Base-by-base conservation (phyloP, 2,113 vertebrate genomes). In the Phrynosoma blainvillii region DNA sequence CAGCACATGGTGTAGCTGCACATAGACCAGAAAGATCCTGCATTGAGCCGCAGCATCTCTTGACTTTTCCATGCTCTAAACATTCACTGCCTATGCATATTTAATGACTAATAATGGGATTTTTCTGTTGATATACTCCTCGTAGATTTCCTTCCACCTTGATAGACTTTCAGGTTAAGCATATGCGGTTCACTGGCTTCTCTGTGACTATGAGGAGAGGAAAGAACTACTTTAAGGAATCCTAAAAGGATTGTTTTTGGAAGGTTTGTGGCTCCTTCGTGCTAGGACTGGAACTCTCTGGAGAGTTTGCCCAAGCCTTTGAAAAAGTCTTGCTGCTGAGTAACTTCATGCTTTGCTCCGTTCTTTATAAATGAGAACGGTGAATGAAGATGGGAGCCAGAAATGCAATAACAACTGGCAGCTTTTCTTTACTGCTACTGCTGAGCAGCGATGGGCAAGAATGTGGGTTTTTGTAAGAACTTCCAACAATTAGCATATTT, bases 101-200 rank as follows among this genome's bases (percentile, higher is more conserved):
- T 94, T 93, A 87, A 93, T 92, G 90, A 91, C 79, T 4, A 88
- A 20, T 93, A 93, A 95, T 95, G 93, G 83, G 70, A 90, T 95
- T 95, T 94, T 0, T 0, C 87, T 95, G 94, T 93, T 10, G 5
- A 94, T 92, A 62, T 14, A 88, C 47, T 0, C 1, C 86, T 93
- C 85, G 79, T 0, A 32, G 91, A 82, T 89, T 82, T 87, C 83
- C 78, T 95, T 92, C 93, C 91, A 84, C 85, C 25, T 83, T 0
- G 52, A 85, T 92, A 88, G 40, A 0, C 79, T 94, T 95, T 93
- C 90, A 93, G 93, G 92, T 94, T 94, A 88, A 89, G 90, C 91
- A 66, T 92, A 68, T 81, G 84, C 87, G 83, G 91, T 82, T 5
- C 25, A 85, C 84, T 54, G 80, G 87, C 87, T 76, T 88, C 59